A percentile compares a stretch with the other conserved stretches of the same genome.
Evolutionary conservation across 2,797 vertebrate genomes (phyloP).

Genomic region (Coccyzus lansbergi): DNA sequence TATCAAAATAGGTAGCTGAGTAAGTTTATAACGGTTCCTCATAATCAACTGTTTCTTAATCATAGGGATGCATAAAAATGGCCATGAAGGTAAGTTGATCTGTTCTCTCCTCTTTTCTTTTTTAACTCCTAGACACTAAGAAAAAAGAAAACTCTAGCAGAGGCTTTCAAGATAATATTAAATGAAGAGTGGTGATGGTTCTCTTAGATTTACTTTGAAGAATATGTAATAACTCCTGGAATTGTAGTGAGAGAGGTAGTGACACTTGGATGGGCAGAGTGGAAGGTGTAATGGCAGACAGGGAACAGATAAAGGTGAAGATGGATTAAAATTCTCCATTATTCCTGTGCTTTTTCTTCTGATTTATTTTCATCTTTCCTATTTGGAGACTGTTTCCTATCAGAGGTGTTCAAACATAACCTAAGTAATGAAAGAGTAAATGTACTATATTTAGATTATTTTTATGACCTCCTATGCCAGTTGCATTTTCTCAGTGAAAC

Average conservation of each 20-base stretch:
- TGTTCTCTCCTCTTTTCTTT: not conserved
- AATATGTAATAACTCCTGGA: not conserved
- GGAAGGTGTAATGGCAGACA: accelerated
- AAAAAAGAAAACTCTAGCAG: not conserved
- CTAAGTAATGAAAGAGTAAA: not conserved
- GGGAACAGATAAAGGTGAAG: not conserved
- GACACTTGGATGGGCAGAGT: not conserved
- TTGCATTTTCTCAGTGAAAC: not conserved
- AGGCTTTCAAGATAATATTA: not conserved
- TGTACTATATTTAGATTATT: not conserved
- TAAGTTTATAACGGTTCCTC: not conserved
- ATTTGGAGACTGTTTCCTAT: not conserved
- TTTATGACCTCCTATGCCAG: not conserved
- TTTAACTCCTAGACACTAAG: not conserved
- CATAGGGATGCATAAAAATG: not conserved
- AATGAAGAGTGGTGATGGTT: not conserved
- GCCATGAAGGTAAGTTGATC: not conserved
- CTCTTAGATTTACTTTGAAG: conserved; percentile 1
- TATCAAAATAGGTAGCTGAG: conserved; percentile 25
- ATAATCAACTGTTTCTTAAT: conserved; percentile 6
- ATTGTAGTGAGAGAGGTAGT: not conserved
- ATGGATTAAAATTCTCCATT: not conserved
- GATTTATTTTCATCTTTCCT: not conserved
- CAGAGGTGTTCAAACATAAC: not conserved
- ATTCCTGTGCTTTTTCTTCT: not conserved